phyloP scores from a whole-genome alignment of 2,797 vertebrate genomes.

The Hozukius guyotensis region DNA sequence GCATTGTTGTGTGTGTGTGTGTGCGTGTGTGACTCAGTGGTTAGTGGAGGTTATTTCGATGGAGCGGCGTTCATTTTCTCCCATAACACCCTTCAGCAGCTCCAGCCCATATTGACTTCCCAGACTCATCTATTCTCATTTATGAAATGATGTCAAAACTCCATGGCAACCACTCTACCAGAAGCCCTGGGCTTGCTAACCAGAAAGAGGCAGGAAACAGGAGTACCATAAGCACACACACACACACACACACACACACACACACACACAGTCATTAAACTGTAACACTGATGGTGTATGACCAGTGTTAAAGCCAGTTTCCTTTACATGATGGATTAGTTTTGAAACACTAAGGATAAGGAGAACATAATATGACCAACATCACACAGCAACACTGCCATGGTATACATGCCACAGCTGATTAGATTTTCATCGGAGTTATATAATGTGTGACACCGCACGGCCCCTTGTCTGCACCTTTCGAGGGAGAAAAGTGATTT shows the following conservation, averaged over 20 bases:
- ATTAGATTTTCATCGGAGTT: constrained; percentile 12
- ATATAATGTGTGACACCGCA: neutral
- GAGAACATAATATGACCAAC: constrained; percentile 1
- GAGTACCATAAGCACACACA: constrained; percentile 12
- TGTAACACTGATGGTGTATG: constrained; percentile 37
- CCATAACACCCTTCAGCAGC: constrained; percentile 72
- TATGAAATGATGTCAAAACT: constrained; percentile 80
- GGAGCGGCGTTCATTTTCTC: constrained; percentile 54
- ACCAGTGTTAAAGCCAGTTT: constrained; percentile 45
- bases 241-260: constrained; percentile 25
- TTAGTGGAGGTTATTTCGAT: constrained; percentile 68
- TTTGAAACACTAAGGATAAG: constrained; percentile 28
- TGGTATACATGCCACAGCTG: constrained; percentile 2
- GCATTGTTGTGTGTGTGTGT: constrained; percentile 12
- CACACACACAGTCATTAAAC: constrained; percentile 21
- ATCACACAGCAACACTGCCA: neutral
- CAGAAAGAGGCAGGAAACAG: constrained; percentile 49
- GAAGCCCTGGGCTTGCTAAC: constrained; percentile 67
- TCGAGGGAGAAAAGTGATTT: neutral
- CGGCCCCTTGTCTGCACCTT: neutral
- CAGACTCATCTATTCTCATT: constrained; percentile 80
- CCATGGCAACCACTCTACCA: constrained; percentile 75
- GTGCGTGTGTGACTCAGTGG: constrained; percentile 46
- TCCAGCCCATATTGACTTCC: constrained; percentile 74
- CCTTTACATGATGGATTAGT: constrained; percentile 19